Base-by-base conservation (phyloP, 2,113 vertebrate genomes). In the Epinephelus cyanopodus region DNA sequence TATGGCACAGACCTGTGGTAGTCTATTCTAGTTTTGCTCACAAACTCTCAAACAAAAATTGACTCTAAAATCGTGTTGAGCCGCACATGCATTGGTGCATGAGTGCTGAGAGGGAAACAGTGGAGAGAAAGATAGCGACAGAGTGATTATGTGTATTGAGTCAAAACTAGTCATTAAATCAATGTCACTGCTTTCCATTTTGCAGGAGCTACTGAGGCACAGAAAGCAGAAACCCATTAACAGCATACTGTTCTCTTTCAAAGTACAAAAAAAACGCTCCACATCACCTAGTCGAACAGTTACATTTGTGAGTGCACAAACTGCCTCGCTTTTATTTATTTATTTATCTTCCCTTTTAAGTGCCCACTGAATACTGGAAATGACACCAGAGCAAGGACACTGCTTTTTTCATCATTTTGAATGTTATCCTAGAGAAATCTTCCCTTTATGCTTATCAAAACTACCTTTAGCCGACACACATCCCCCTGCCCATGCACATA, bases 181-280 rank as follows among this genome's bases (percentile, higher is more conserved):
- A 76, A 84, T 84, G 39, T 50, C 48, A 25, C 29, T 56, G 69
- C 66, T 81, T 79, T 89, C 85, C 33, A 79, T 87, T 90, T 85
- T 61, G 53, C 68, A 71, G 18, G 21, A 67, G 69, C 56, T 83
- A 67, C 39, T 57, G 21, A 50, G 61, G 56, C 50, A 48, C 50
- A 60, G 10, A 58, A 29, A 72, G 29, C 77, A 23, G 42, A 80
- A 83, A 79, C 50, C 25, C 65, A 73, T 75, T 74, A 62, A 13
- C 50, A 64, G 83, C 21, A 73, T 11, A 25, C 27, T 61, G 48
- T 42, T 77, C 47, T 47, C n/a, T 69, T 47, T 52, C 17, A 69
- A 60, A 50, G 33, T 37, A 37, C 33, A 23, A 54, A 50, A 65
- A 52, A 11, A 68, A 23, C 17, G 33, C 6, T 33, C 15, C 29